These are phyloP conservation scores for Dryobates pubescens DNA, from an alignment of 2,797 vertebrate genomes.

Conservation along the genomic window DNA sequence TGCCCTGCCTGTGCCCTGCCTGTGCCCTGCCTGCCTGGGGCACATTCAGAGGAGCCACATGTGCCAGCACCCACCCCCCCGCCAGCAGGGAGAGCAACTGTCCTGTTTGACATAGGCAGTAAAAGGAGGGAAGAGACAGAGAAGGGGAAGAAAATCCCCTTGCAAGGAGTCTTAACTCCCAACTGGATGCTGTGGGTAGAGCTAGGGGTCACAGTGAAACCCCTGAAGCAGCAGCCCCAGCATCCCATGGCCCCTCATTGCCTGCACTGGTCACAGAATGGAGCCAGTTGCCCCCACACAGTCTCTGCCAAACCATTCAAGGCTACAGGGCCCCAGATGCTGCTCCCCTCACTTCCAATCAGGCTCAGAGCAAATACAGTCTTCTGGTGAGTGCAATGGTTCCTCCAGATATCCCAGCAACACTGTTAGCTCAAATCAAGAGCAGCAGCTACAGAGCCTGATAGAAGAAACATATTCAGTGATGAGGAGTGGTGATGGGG, in stretches of 20 bases:
- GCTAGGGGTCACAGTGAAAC: not conserved
- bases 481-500: rapidly evolving
- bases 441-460: not conserved
- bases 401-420: not conserved
- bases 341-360: not conserved
- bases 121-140: not conserved
- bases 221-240: not conserved
- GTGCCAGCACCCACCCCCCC: not conserved
- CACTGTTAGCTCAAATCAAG: rapidly evolving
- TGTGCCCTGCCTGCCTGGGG: not conserved
- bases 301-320: rapidly evolving
- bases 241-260: not conserved
- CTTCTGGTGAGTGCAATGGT: rapidly evolving
- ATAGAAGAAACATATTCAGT: not conserved
- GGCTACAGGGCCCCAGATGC: rapidly evolving
- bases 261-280: not conserved
- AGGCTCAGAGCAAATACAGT: not conserved
- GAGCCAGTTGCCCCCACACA: not conserved
- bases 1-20: too few species aligned
- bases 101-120: not conserved
- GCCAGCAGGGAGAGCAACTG: not conserved
- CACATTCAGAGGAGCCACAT: rapidly evolving
- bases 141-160: not conserved
- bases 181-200: not conserved
- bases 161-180: not conserved